A percentile compares a stretch with the other conserved stretches of the same genome.
Evolutionary conservation across 2,113 vertebrate genomes (phyloP).

Genomic region (Hyla sarda): DNA sequence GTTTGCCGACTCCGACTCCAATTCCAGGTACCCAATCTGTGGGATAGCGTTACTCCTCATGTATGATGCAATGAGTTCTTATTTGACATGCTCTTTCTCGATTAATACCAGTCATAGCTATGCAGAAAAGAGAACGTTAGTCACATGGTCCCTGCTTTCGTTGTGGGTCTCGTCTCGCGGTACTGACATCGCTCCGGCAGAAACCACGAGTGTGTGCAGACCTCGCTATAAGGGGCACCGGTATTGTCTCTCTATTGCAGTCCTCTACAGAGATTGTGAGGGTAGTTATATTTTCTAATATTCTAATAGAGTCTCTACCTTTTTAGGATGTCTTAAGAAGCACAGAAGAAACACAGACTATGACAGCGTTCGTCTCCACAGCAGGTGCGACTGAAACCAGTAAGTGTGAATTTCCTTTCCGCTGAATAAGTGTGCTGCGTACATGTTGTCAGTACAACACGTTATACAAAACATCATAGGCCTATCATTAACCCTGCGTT

Average conservation of each 20-base stretch:
- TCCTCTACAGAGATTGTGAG: neutral
- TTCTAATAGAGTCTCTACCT: neutral
- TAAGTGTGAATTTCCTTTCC: slow-evolving; percentile 20
- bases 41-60: neutral
- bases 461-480: neutral
- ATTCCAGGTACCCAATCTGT: no score
- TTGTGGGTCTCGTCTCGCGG: neutral
- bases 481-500: neutral
- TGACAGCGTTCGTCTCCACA: neutral
- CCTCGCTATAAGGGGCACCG: neutral
- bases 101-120: neutral
- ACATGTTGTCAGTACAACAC: neutral
- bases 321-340: neutral
- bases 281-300: neutral
- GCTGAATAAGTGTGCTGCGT: neutral
- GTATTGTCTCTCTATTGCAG: neutral
- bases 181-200: neutral
- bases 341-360: neutral
- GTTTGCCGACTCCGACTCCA: no score
- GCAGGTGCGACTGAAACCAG: neutral
- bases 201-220: slow-evolving; percentile 30
- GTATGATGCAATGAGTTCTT: neutral
- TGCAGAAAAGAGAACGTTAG: neutral
- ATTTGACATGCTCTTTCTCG: neutral
- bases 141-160: neutral